phyloP scores from a whole-genome alignment of 2,888 invertebrate species.

The Ornithoptera alexandrae region DNA sequence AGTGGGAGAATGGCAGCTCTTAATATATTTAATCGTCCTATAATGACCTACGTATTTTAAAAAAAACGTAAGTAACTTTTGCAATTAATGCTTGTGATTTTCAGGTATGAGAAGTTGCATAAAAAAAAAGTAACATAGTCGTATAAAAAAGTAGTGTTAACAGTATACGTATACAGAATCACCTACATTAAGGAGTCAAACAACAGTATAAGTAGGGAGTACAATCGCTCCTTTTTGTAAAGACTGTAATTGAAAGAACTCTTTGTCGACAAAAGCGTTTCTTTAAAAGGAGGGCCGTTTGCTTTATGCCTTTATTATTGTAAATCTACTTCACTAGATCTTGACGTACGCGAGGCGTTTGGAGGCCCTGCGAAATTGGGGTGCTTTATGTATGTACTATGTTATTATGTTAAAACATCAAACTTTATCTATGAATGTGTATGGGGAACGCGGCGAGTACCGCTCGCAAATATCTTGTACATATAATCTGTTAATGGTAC shows the following conservation, averaged over 20 bases:
- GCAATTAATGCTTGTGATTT: no score
- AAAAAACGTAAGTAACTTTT: no score
- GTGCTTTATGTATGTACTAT: not conserved
- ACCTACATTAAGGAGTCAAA: conserved; percentile 6
- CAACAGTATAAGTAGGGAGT: conserved; percentile 11
- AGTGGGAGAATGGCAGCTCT: not conserved
- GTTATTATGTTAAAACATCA: not conserved
- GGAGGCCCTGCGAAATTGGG: conserved; percentile 16
- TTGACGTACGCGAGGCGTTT: conserved; percentile 8
- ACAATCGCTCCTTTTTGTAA: conserved; percentile 19
- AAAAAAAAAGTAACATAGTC: no score
- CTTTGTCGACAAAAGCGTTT: conserved; percentile 30
- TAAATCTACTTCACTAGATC: conserved; percentile 27
- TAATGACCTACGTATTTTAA: not conserved
- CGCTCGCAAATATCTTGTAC: no score
- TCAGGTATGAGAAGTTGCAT: no score
- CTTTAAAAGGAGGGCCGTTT: conserved; percentile 28
- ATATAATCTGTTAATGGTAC: no score
- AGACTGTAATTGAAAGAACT: conserved; percentile 28
- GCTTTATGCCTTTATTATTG: conserved; percentile 28
- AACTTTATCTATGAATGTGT: no score
- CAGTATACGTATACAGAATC: not conserved
- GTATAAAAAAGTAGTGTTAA: not conserved
- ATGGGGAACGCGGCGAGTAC: no score
- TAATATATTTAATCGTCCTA: not conserved